Evolutionary conservation across 2,113 vertebrate genomes (phyloP).

Genomic region (Anoura caudifer): DNA sequence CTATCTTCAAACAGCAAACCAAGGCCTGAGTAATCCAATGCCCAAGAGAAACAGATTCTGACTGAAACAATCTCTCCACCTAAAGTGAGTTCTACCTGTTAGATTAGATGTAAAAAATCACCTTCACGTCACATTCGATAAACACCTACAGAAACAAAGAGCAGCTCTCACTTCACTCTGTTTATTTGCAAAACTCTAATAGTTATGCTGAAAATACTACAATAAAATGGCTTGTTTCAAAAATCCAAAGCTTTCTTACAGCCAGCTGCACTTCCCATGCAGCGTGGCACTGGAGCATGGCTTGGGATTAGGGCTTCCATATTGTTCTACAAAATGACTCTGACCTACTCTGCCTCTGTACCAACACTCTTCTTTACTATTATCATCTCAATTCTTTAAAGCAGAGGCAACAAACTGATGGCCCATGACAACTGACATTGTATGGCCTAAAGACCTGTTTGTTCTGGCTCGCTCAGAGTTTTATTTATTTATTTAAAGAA

Average conservation of each 20-base stretch:
- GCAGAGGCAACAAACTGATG: neutral
- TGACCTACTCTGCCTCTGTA: neutral
- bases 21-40: neutral
- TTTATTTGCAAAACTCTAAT: neutral
- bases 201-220: constrained; percentile 10
- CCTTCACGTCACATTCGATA: neutral
- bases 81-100: neutral
- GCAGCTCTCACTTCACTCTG: neutral
- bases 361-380: neutral
- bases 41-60: neutral
- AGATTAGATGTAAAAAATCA: neutral
- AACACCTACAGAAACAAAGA: neutral
- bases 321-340: neutral
- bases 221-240: neutral
- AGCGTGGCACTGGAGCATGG: neutral
- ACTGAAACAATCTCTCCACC: neutral
- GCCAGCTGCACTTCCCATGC: neutral
- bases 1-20: neutral
- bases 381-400: neutral
- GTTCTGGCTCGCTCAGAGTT: neutral
- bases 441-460: neutral
- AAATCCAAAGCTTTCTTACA: constrained; percentile 17
- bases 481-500: neutral
- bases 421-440: neutral
- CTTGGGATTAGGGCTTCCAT: neutral